phyloP scores from a whole-genome alignment of 53 echinoderm and acorn worm genomes.

The Crossaster papposus region DNA sequence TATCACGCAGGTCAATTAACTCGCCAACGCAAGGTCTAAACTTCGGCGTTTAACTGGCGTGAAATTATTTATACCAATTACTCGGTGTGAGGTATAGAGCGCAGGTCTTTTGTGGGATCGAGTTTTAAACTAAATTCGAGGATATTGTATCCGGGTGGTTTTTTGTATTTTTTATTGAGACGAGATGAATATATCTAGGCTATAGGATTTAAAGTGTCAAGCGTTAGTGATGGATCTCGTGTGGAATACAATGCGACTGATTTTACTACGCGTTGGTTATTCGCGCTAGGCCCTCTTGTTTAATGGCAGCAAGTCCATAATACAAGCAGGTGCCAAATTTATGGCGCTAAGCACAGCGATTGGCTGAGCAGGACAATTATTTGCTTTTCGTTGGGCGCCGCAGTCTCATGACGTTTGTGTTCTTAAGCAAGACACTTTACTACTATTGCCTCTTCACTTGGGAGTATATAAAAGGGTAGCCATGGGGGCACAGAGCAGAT shows the following conservation, averaged over 20 bases:
- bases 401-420: background rate
- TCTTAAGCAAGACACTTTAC: too few relatives aligned
- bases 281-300: background rate
- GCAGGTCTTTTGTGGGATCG: background rate
- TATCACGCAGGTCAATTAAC: slow-evolving; percentile 40
- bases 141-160: background rate
- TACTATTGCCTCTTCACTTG: too few relatives aligned
- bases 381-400: too few relatives aligned
- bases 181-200: background rate
- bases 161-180: background rate
- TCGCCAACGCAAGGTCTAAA: background rate
- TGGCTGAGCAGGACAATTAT: too few relatives aligned
- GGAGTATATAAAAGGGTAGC: too few relatives aligned
- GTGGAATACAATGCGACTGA: background rate
- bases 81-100: background rate
- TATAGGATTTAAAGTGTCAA: background rate
- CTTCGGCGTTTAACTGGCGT: slow-evolving; percentile 21
- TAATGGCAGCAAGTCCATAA: background rate
- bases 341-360: too few relatives aligned
- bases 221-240: background rate
- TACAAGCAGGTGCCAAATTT: too few relatives aligned
- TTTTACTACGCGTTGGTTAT: background rate
- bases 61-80: slow-evolving; percentile 31
- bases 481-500: too few relatives aligned
- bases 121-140: background rate